Evolutionary conservation across 2,113 vertebrate species (phyloP), one percentile per base, ranked within the genome.

Genomic region (Panthera uncia): DNA sequence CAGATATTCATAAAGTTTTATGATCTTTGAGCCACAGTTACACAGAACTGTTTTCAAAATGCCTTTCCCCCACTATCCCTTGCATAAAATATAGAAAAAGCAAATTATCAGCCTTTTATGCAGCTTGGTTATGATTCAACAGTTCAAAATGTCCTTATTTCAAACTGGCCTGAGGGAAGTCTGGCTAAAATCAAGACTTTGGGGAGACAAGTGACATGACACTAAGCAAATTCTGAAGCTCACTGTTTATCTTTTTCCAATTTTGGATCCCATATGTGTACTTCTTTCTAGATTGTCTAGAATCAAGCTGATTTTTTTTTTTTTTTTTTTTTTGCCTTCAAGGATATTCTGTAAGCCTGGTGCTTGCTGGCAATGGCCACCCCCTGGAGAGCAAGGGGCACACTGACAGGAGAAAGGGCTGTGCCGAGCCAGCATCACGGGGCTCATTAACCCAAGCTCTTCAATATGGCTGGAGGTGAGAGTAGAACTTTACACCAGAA

Each of bases 161-260:
- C 80, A 79, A 86, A 86, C 74, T 36, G 27, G 94, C 97, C 97
- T 93, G 57, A 45, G 94, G 95, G 87, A 92, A 96, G 81, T 94
- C 97, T 97, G 95, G 69, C 74, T 95, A 96, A 94, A 96, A 96
- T 95, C 89, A 97, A 73, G 80, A 87, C 80, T 84, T 73, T 55
- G 2, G 29, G 91, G 57, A 96, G 69, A 90, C 83, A 66, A 90
- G 87, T 68, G 63, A 48, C 81, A 61, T 25, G 76, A 92, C 71
- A 69, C 52, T 80, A 73, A 90, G n/a, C 55, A 74, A 80, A 90
- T 90, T 76, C 73, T n/a, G 84, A 95, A 76, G 19, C 66, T 93
- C 21, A 0, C n/a, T 96, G 91, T 93, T 97, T 82, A 86, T 55
- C 92, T 89, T 88, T 73, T 86, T 25, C 52, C 55, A 18, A 7